phyloP scores from a whole-genome alignment of 2,888 invertebrate species.

The Cactoblastis cactorum region DNA sequence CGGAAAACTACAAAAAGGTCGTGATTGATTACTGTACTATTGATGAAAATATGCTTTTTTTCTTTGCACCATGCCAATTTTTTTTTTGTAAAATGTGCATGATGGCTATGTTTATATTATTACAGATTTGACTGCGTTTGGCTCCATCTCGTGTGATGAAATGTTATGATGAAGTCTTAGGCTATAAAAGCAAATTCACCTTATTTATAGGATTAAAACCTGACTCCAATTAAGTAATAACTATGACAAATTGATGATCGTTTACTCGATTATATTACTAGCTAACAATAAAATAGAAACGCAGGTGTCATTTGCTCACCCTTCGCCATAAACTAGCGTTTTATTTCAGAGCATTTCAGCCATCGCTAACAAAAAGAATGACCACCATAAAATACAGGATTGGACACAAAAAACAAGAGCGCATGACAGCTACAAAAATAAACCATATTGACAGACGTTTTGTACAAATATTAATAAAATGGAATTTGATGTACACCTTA shows the following conservation, averaged over 20 bases:
- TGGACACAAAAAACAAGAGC: not conserved
- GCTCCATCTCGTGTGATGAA: too few species aligned
- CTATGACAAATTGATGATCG: too few species aligned
- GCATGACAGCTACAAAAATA: not conserved
- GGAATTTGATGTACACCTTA: not conserved
- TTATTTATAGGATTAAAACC: too few species aligned
- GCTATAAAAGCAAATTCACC: too few species aligned
- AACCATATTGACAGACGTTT: not conserved
- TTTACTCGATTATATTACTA: not conserved
- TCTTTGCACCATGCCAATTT: not conserved
- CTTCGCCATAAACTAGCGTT: conserved; percentile 1
- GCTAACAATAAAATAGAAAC: not conserved
- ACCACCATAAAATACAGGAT: conserved; percentile 1
- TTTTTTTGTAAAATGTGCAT: too few species aligned
- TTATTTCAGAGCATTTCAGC: conserved; percentile 1
- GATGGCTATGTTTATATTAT: too few species aligned
- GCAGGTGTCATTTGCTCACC: not conserved
- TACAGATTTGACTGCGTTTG: too few species aligned
- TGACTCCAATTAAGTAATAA: too few species aligned
- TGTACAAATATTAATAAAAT: not conserved
- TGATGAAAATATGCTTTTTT: not conserved
- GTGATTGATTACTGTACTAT: conserved; percentile 7
- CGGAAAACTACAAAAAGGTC: conserved; percentile 1
- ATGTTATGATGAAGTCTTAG: too few species aligned
- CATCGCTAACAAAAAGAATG: not conserved